Evolutionary conservation across 2,797 vertebrate genomes (phyloP).

Genomic region (Rhodeus uyekii): DNA sequence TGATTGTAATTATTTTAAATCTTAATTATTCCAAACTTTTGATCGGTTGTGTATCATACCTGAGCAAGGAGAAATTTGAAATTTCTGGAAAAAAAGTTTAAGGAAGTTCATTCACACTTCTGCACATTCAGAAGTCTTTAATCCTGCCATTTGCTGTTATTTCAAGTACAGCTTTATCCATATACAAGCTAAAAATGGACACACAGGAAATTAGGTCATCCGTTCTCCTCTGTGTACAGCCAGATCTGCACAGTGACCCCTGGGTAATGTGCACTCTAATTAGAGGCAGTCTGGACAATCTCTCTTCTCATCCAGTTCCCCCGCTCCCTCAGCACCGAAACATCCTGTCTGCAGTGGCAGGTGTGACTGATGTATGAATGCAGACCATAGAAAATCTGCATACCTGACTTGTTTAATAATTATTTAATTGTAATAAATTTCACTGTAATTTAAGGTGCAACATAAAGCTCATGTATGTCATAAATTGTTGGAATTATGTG

Average conservation of each 20-base stretch:
- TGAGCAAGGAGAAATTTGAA: background rate
- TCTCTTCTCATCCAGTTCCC: slow-evolving; percentile 21
- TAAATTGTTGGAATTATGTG: background rate
- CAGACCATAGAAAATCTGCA: background rate
- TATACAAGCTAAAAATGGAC: background rate
- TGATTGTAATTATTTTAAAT: background rate
- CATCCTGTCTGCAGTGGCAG: slow-evolving; percentile 43
- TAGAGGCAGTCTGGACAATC: slow-evolving; percentile 16
- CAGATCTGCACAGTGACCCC: slow-evolving; percentile 32
- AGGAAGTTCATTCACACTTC: background rate
- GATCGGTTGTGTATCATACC: no score
- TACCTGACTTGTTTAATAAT: background rate
- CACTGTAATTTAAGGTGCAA: background rate
- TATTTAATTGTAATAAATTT: background rate
- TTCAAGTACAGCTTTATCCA: background rate
- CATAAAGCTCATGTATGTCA: background rate
- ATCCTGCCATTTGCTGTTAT: background rate
- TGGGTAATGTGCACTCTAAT: slow-evolving; percentile 50
- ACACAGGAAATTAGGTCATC: slow-evolving; percentile 43
- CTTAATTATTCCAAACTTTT: background rate
- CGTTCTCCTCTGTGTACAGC: background rate
- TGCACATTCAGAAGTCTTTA: background rate
- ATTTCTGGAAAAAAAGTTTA: background rate
- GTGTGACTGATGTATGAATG: slow-evolving; percentile 21
- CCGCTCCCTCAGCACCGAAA: slow-evolving; percentile 22